Base-by-base conservation (phyloP, 2,888 invertebrate genomes). In the Zaprionus obscuricornis region DNA sequence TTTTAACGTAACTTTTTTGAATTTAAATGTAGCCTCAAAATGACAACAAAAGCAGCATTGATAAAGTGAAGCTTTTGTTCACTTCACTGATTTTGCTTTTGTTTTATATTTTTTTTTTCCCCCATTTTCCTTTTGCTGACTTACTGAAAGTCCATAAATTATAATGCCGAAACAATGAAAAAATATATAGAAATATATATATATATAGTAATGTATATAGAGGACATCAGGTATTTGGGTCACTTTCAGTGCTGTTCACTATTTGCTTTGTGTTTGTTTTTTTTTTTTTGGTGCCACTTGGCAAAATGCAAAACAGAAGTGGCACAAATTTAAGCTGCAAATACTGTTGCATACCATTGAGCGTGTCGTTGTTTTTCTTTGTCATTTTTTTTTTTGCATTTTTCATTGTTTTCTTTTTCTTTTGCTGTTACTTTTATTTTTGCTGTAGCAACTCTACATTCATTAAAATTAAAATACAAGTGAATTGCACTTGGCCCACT, bases 241-340 rank as follows among this genome's bases (percentile, higher is more conserved):
- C 78, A 85, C 43, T 66, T 66, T 54, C 45, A 42, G 45, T 51
- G 42, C 57, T 45, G 31, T 47, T 43, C 39, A 16, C 34, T 39
- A 7, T 7, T 17, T 17, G 11, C 5, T 36, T 20, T 24, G 10
- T 33, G n/a, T 33, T 24, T 14, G 7, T 4, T 7, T 42, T 8
- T 33, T 43, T 46, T 46, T 52, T 16, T 47, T 67, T 47, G 60
- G 13, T 64, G 20, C 17, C 17, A 14, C 5, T n/a, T n/a, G n/a
- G 31, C 58, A 57, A 65, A 68, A 64, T 58, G 76, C 64, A 77
- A 81, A 78, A 58, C 71, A 84, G 74, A 74, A 78, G 74, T 71
- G 82, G 45, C 74, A 60, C 62, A 77, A 78, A 84, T 77, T 81
- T 62, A 45, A 64, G 39, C 51, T 37, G 2, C 27, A 31, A 66